Evolutionary conservation across 2,888 invertebrate species (phyloP).

Genomic region (Drosophila suboccidentalis): DNA sequence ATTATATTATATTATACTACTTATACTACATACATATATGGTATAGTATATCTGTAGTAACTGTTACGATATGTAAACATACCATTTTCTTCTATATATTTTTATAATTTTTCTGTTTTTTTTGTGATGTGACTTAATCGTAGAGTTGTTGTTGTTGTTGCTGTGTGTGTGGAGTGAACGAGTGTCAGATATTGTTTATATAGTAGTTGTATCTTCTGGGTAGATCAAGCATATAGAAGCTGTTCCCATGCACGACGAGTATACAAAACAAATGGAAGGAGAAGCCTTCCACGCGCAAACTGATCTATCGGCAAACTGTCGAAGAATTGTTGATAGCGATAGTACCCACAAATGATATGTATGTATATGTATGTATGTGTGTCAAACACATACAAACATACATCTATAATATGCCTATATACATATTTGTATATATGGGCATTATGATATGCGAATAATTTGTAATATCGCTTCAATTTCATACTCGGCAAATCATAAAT

Average conservation of each 20-base stretch:
- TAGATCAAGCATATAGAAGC: constrained; percentile 7
- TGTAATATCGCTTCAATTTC: constrained; percentile 23
- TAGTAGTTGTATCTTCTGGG: not conserved
- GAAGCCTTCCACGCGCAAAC: constrained; percentile 76
- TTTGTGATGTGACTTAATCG: constrained; percentile 2
- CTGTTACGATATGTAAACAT: constrained; percentile 39
- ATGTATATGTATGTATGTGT: constrained; percentile 7
- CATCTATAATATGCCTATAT: constrained; percentile 12
- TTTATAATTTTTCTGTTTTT: not conserved
- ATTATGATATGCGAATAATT: constrained; percentile 28
- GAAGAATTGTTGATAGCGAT: constrained; percentile 78
- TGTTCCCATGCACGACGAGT: constrained; percentile 1
- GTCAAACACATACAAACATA: not conserved
- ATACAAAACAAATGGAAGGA: constrained; percentile 50
- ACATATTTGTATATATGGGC: not conserved
- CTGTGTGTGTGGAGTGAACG: not conserved
- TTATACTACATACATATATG: constrained; percentile 1
- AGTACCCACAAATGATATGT: constrained; percentile 54
- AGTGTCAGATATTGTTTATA: not conserved
- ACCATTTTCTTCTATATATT: constrained; percentile 36
- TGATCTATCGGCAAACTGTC: constrained; percentile 83
- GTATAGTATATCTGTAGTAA: constrained; percentile 1
- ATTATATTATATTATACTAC: too few relatives aligned
- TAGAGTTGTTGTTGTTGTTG: not conserved
- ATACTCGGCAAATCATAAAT: constrained; percentile 24